Conservation (phyloP, 1,140 invertebrate species). For the Triops cancriformis region DNA sequence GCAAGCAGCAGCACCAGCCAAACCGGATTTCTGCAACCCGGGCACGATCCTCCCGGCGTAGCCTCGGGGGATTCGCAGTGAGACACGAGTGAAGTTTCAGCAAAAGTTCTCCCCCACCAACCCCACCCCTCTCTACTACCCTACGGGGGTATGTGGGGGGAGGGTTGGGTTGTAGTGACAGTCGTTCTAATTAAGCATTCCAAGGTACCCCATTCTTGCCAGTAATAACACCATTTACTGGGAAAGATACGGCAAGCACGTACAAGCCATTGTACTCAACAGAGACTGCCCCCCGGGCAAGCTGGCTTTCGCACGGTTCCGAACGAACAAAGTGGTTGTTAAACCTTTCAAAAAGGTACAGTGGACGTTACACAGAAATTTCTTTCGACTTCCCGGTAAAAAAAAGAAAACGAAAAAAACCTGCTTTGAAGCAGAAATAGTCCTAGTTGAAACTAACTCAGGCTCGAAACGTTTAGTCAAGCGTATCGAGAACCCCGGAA, state of each 20-base stretch:
- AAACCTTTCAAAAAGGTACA: neutral
- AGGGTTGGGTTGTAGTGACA: neutral
- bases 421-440: neutral
- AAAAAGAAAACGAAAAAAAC: no score
- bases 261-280: conserved; percentile 2
- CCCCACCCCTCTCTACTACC: no score
- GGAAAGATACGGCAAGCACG: neutral
- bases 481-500: neutral
- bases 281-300: neutral
- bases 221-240: conserved; percentile 9
- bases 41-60: neutral
- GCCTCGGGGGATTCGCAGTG: neutral
- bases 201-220: neutral
- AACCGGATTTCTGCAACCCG: neutral
- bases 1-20: neutral
- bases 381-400: no score
- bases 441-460: neutral
- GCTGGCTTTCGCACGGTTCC: conserved; percentile 6
- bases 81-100: neutral
- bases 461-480: neutral
- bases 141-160: no score
- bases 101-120: neutral
- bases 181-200: conserved; percentile 5
- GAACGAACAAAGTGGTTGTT: neutral
- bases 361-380: no score